These are phyloP conservation scores for Neuroscelio doddi DNA, from an alignment of 2,888 invertebrate genomes.

Conservation along the genomic window DNA sequence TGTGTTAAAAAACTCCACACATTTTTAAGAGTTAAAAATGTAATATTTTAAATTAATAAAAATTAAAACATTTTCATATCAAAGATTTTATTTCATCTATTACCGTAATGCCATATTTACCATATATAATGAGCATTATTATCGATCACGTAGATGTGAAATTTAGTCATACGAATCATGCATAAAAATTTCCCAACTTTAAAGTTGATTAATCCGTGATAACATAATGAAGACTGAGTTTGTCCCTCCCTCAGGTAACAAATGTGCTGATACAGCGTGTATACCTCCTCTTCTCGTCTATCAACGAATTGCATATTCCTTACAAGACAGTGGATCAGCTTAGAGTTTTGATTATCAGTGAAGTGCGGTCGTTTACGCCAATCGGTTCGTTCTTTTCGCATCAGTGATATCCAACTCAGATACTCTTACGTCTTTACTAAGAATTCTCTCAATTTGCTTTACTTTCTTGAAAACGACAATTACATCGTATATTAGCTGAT, in stretches of 20 bases:
- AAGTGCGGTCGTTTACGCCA: slow-evolving; percentile 63
- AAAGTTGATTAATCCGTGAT: background rate
- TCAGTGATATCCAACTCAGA: slow-evolving; percentile 15
- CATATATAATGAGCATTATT: too few relatives aligned
- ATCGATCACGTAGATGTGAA: too few relatives aligned
- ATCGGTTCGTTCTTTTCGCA: slow-evolving; percentile 51
- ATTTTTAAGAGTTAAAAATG: too few relatives aligned
- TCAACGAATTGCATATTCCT: slow-evolving; percentile 34
- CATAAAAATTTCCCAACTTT: too few relatives aligned
- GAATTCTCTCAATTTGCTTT: background rate
- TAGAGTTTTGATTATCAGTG: slow-evolving; percentile 64
- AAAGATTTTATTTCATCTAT: too few relatives aligned
- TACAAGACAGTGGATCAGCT: slow-evolving; percentile 30
- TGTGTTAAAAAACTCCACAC: too few relatives aligned
- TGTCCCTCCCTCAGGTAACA: slow-evolving; percentile 15
- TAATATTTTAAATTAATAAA: too few relatives aligned
- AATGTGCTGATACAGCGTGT: slow-evolving; percentile 15
- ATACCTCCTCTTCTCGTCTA: slow-evolving; percentile 24
- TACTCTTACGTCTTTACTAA: too few relatives aligned
- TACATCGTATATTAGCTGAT: too few relatives aligned
- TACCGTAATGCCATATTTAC: too few relatives aligned
- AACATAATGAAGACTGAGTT: background rate
- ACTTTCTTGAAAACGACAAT: slow-evolving; percentile 3
- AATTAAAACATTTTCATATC: too few relatives aligned
- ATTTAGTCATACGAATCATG: too few relatives aligned